Conservation (phyloP, 2,797 vertebrate genomes). For the Microctenopoma stevenorrisi region DNA sequence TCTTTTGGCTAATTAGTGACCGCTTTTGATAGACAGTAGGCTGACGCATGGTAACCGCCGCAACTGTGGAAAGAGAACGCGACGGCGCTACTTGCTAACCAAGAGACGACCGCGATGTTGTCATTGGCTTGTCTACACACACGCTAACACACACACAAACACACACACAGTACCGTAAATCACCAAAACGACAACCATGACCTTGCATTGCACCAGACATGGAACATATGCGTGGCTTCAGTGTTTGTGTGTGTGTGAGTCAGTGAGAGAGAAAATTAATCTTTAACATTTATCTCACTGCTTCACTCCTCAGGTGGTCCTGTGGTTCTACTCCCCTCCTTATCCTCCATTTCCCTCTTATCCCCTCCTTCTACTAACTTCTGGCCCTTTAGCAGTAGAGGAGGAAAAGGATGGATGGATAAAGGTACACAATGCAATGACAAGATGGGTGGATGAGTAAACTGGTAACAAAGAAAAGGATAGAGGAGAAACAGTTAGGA, state of each 20-base stretch:
- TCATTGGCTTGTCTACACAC: conserved; percentile 65
- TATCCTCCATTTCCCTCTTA: background rate
- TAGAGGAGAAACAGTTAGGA: too few relatives aligned
- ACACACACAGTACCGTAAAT: conserved; percentile 70
- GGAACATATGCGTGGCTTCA: conserved; percentile 53
- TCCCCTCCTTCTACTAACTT: background rate
- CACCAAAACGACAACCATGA: conserved; percentile 69
- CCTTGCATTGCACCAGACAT: conserved; percentile 54
- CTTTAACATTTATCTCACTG: conserved; percentile 60
- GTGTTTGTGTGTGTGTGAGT: conserved; percentile 26
- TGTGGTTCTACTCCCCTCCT: conserved; percentile 26
- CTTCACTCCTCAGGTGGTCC: conserved; percentile 67
- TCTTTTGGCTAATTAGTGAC: conserved; percentile 67
- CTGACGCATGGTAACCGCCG: conserved; percentile 75
- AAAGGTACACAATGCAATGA: background rate
- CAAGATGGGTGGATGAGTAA: background rate
- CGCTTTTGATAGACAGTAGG: conserved; percentile 57
- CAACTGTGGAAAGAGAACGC: conserved; percentile 78
- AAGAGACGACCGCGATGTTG: conserved; percentile 76
- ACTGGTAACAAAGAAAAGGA: background rate
- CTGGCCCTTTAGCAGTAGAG: conserved; percentile 4
- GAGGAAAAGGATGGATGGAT: background rate
- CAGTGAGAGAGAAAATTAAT: conserved; percentile 34
- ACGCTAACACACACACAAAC: conserved; percentile 22
- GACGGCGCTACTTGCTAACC: conserved; percentile 62